Base-by-base conservation (phyloP, 2,113 vertebrate genomes). In the Silurus glanis region DNA sequence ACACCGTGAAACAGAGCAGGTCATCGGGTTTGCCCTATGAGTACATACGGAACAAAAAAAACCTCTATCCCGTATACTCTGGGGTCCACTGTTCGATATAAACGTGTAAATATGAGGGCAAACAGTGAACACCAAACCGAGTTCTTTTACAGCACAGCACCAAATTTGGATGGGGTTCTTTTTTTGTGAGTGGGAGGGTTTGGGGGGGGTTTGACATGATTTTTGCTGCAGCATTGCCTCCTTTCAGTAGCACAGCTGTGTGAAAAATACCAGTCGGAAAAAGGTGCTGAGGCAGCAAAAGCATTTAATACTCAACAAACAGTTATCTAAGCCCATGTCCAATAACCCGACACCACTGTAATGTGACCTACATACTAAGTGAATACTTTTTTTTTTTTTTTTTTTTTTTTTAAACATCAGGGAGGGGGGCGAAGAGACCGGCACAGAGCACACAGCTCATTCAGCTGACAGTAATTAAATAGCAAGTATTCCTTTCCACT, bases 251-350 rank as follows among this genome's bases (percentile, higher is more conserved):
- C 97, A 97, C 96, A 96, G 96, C 97, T 97, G 97, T 97, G 97
- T 97, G 97, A 98, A 97, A 98, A 98, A 97, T 97, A 97, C 97
- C 97, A 96, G 96, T 95, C 94, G 94, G 95, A 95, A 95, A 85
- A 96, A 95, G 95, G 95, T 97, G 98, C 98, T 98, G 98, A 98
- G 97, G 94, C 97, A 98, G 97, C 97, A 96, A 96, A 99, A 97
- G 95, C 95, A 96, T 97, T 97, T 97, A 97, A 96, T 97, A 97
- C 97, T 96, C 95, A 93, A 97, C 97, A 97, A 97, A 98, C 96
- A 97, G 96, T 97, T 97, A 97, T 97, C 97, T 96, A 95, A 97
- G 96, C 97, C 96, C 93, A 94, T 96, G 96, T 95, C 97, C 97
- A 97, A 97, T 97, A 96, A 96, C 96, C 95, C 96, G 96, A 96